These are phyloP conservation scores for Barbus barbus DNA, from an alignment of 2,113 vertebrate species.

Conservation along the genomic window DNA sequence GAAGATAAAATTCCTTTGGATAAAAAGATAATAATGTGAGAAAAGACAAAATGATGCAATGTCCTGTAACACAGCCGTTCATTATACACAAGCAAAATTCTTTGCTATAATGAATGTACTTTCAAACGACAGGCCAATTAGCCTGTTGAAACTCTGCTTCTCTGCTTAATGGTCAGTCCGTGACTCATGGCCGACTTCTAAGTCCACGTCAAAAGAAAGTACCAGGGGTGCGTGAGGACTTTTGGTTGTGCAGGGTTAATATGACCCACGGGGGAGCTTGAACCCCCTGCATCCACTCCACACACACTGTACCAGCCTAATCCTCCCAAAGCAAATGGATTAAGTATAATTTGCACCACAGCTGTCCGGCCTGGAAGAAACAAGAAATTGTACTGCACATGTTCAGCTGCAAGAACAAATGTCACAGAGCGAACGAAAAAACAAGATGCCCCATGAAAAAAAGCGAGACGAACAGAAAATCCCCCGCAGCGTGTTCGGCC, in stretches of 20 bases:
- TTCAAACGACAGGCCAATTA: conserved; percentile 9
- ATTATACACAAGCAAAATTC: neutral
- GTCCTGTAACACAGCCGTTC: conserved; percentile 11
- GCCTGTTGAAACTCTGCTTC: neutral
- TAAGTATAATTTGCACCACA: conserved; percentile 87
- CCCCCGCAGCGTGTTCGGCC: conserved; percentile 26
- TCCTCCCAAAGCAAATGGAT: conserved; percentile 83
- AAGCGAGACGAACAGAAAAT: conserved; percentile 42
- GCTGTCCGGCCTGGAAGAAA: conserved; percentile 89
- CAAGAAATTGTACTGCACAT: conserved; percentile 83
- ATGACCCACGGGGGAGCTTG: conserved; percentile 59
- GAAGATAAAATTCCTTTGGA: neutral
- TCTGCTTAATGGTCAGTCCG: conserved; percentile 23
- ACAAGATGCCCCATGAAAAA: conserved; percentile 76
- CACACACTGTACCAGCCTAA: conserved; percentile 76
- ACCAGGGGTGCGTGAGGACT: conserved; percentile 47
- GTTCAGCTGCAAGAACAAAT: conserved; percentile 92
- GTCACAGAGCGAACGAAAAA: conserved; percentile 80
- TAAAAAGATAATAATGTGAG: neutral
- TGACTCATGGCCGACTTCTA: neutral
- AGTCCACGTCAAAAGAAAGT: conserved; percentile 29
- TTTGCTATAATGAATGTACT: neutral
- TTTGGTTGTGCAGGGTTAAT: conserved; percentile 66
- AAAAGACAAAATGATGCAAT: conserved; percentile 2
- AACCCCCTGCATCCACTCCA: conserved; percentile 62